Percentiles rank a stretch among this genome's conserved stretches.
Conservation (phyloP, 2,797 vertebrate species). For the Eulemur coronatus region DNA sequence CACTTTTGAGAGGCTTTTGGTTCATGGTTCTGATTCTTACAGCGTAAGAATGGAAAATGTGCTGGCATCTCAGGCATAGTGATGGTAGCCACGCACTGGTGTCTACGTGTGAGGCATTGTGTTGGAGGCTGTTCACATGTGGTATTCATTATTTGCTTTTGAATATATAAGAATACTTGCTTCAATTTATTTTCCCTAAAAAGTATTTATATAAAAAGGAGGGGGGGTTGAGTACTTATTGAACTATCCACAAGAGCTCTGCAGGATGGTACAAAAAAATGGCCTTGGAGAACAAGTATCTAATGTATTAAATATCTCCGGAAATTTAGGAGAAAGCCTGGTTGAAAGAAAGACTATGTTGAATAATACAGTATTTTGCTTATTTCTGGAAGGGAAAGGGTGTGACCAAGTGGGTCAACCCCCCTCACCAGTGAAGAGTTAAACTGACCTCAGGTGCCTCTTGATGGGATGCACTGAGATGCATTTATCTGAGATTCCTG, state of each 20-base stretch:
- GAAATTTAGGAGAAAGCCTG: not conserved
- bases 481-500: not conserved
- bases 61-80: not conserved
- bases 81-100: rapidly evolving
- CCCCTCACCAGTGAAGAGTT: not conserved
- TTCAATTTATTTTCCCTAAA: not conserved
- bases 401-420: not conserved
- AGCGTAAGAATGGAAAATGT: not conserved
- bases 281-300: not conserved
- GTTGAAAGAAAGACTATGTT: not conserved
- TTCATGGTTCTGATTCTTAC: not conserved
- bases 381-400: not conserved
- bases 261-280: not conserved
- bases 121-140: not conserved
- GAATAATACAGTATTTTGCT: not conserved
- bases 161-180: not conserved
- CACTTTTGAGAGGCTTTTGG: not conserved
- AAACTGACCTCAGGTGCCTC: not conserved
- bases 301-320: not conserved
- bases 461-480: not conserved
- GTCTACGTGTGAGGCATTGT: not conserved
- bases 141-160: not conserved
- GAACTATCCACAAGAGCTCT: not conserved
- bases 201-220: not conserved
- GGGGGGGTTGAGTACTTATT: not conserved